These are phyloP conservation scores for Drosophila glabriapex DNA, from an alignment of 2,888 invertebrate genomes.

Conservation along the genomic window DNA sequence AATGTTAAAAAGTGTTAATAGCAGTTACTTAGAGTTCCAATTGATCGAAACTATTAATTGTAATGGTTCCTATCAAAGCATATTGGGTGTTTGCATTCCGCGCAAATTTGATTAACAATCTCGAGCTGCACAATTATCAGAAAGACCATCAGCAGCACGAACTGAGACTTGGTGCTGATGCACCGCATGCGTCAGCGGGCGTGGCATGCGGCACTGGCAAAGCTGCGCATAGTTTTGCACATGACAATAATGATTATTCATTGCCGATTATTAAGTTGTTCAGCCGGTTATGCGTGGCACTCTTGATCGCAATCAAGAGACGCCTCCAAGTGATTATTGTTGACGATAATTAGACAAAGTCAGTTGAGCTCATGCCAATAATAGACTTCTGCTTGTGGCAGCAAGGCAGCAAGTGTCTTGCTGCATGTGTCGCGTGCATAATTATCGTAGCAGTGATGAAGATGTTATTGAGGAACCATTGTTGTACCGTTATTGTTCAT, in stretches of 20 bases:
- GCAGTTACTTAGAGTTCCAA: not conserved
- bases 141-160: conserved; percentile 17
- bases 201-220: conserved; percentile 30
- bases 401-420: conserved; percentile 37
- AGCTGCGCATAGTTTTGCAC: conserved; percentile 46
- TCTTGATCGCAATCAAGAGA: conserved; percentile 64
- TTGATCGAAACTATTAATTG: not conserved
- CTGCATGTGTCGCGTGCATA: conserved; percentile 79
- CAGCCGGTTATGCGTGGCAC: conserved; percentile 31
- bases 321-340: conserved; percentile 73
- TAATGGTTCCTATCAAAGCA: not conserved
- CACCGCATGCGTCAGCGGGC: conserved; percentile 44
- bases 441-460: conserved; percentile 55
- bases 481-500: conserved; percentile 67
- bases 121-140: conserved; percentile 47
- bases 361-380: conserved; percentile 44
- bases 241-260: conserved; percentile 33
- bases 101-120: conserved; percentile 43
- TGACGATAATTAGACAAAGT: conserved; percentile 76
- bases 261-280: conserved; percentile 38
- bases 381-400: not conserved
- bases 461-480: not conserved
- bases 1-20: not conserved
- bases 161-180: conserved; percentile 30
- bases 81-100: conserved; percentile 41